Evolutionary conservation across 2,888 invertebrate species (phyloP).

Genomic region (Neoascia interrupta): DNA sequence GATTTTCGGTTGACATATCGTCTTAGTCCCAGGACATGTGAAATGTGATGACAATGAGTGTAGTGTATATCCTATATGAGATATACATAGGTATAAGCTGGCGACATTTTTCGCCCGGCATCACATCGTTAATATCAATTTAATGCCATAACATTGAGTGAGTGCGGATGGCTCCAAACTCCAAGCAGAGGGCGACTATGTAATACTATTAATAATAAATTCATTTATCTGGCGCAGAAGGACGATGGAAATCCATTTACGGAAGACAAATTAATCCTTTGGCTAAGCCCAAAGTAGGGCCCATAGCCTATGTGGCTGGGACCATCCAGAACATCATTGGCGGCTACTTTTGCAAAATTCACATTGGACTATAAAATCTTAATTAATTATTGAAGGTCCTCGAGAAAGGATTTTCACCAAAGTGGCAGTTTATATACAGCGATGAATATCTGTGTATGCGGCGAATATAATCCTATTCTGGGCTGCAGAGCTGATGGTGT

Average conservation of each 20-base stretch:
- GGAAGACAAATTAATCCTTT: slow-evolving; percentile 57
- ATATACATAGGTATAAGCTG: too few relatives aligned
- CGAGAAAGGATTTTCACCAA: slow-evolving; percentile 39
- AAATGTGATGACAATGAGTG: too few relatives aligned
- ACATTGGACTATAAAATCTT: slow-evolving; percentile 54
- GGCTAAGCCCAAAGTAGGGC: slow-evolving; percentile 17
- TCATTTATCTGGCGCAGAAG: slow-evolving; percentile 40
- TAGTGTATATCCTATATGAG: slow-evolving; percentile 10
- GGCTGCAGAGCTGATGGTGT: too few relatives aligned
- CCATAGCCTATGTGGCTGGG: too few relatives aligned
- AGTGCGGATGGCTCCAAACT: not conserved
- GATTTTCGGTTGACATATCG: slow-evolving; percentile 35
- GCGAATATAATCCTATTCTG: too few relatives aligned
- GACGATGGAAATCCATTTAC: slow-evolving; percentile 50
- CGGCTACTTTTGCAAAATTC: slow-evolving; percentile 29
- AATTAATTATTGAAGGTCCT: slow-evolving; percentile 60
- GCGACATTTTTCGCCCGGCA: slow-evolving; percentile 30
- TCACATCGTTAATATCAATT: slow-evolving; percentile 61
- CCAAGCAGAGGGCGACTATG: slow-evolving; percentile 1
- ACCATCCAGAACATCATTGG: slow-evolving; percentile 6
- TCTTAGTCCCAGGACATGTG: slow-evolving; percentile 3
- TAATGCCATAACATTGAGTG: slow-evolving; percentile 33
- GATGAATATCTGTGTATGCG: not conserved
- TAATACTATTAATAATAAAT: slow-evolving; percentile 57
- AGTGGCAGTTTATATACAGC: not conserved